Conservation (phyloP, 2,113 vertebrate genomes). For the Falco punctatus region DNA sequence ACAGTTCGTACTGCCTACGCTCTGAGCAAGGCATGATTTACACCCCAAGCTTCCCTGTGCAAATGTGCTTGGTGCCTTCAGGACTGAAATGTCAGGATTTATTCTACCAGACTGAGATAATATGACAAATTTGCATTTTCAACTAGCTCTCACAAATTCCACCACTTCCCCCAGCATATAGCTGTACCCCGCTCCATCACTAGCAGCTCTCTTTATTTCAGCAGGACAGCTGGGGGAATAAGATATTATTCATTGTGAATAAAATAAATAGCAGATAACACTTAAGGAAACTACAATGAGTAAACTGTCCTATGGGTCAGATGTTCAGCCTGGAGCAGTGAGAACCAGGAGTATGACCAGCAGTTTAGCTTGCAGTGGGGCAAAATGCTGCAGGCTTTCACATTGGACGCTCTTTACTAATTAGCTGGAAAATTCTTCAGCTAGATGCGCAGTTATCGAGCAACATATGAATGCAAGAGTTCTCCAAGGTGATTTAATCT, state of each 20-base stretch:
- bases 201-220: neutral
- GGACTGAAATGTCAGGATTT: slow-evolving; percentile 19
- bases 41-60: neutral
- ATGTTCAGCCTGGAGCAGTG: neutral
- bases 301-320: neutral
- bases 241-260: neutral
- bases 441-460: neutral
- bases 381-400: neutral
- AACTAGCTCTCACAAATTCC: neutral
- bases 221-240: neutral
- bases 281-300: neutral
- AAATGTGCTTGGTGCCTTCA: neutral
- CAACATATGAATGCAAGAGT: neutral
- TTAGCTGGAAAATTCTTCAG: neutral
- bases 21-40: neutral
- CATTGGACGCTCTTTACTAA: neutral
- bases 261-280: neutral
- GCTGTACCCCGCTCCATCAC: neutral
- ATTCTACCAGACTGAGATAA: neutral
- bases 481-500: neutral
- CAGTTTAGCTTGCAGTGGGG: neutral
- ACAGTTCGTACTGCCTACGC: neutral
- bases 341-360: neutral
- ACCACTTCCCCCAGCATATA: neutral
- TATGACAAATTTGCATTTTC: neutral